Evolutionary conservation across 2,797 vertebrate genomes (phyloP).

Genomic region (Phalloptychus januarius): DNA sequence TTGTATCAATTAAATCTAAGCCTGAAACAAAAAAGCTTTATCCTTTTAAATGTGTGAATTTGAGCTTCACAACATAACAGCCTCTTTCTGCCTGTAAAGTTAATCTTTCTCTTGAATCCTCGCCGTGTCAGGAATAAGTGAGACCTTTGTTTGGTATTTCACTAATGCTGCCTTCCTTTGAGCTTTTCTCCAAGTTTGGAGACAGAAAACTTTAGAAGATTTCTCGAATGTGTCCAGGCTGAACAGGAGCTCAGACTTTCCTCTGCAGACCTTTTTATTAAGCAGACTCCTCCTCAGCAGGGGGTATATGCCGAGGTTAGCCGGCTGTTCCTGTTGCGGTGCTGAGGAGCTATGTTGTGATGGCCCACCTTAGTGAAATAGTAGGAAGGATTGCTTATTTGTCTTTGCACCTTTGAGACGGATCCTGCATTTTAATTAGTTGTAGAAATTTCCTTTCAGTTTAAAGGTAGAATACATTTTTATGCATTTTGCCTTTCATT

Average conservation of each 20-base stretch:
- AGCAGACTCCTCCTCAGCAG: slow-evolving; percentile 63
- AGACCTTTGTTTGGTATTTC: slow-evolving; percentile 37
- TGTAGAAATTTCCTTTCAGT: background rate
- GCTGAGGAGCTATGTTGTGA: slow-evolving; percentile 39
- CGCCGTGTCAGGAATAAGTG: slow-evolving; percentile 31
- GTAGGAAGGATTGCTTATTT: slow-evolving; percentile 12
- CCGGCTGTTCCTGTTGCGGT: slow-evolving; percentile 28
- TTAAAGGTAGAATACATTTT: background rate
- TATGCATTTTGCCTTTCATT: no score
- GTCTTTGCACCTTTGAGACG: slow-evolving; percentile 12
- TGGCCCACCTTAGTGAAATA: slow-evolving; percentile 33
- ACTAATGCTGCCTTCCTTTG: slow-evolving; percentile 9
- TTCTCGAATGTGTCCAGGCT: slow-evolving; percentile 34
- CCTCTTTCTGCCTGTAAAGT: slow-evolving; percentile 28
- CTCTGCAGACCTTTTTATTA: slow-evolving; percentile 39
- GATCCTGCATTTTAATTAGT: background rate
- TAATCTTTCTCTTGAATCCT: slow-evolving; percentile 21
- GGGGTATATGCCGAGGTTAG: slow-evolving; percentile 57
- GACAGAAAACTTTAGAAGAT: slow-evolving; percentile 15
- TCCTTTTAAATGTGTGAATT: slow-evolving; percentile 16
- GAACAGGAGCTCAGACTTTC: slow-evolving; percentile 21
- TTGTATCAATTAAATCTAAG: background rate
- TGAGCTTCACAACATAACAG: background rate
- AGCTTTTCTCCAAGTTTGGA: slow-evolving; percentile 25
- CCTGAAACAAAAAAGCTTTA: slow-evolving; percentile 9